Evolutionary conservation across 2,113 vertebrate genomes (phyloP).

Genomic region (Eublepharis macularius): DNA sequence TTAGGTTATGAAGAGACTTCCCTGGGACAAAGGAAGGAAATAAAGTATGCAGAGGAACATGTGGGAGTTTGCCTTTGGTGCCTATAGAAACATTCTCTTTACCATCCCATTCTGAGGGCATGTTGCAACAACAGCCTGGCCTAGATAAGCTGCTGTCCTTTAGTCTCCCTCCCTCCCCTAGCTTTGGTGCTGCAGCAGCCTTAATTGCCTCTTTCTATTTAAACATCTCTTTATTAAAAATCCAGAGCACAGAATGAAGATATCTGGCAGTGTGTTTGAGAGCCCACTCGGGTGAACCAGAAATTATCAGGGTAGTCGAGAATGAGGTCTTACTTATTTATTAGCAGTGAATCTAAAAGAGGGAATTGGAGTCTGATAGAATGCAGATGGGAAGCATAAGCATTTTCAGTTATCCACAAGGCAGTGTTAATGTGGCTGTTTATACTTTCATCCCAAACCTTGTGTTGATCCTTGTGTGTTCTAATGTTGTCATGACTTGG

Average conservation of each 20-base stretch:
- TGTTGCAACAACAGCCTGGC: not conserved
- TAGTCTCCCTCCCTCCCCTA: not conserved
- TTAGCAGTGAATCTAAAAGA: not conserved
- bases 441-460: not conserved
- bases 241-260: not conserved
- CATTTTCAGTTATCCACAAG: not conserved
- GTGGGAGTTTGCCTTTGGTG: conserved; percentile 15
- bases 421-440: not conserved
- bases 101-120: not conserved
- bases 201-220: not conserved
- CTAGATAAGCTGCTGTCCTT: not conserved
- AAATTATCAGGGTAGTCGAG: not conserved
- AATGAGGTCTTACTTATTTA: not conserved
- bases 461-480: not conserved
- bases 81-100: not conserved
- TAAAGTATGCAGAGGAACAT: conserved; percentile 46
- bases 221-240: conserved; percentile 23
- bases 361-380: not conserved
- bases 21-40: conserved; percentile 47
- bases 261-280: not conserved
- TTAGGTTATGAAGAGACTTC: conserved; percentile 43
- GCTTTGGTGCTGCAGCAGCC: no score
- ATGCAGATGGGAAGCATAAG: not conserved
- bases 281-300: not conserved
- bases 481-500: not conserved